A percentile compares a stretch with the other conserved stretches of the same genome.
Evolutionary conservation across 53 echinoderm and acorn worm genomes (phyloP).

Genomic region (Paelopatides confundens): DNA sequence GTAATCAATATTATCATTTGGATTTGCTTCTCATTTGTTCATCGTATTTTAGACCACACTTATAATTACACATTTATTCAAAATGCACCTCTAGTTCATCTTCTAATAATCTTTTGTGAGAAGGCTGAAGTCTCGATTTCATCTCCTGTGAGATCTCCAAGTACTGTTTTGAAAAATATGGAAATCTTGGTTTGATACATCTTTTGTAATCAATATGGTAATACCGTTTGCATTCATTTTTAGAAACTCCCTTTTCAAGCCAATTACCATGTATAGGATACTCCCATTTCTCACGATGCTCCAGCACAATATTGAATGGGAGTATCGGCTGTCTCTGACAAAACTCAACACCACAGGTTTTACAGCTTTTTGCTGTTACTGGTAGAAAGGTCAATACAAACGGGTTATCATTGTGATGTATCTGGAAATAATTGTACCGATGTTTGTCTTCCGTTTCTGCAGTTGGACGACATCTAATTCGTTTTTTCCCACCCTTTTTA

Average conservation of each 20-base stretch:
- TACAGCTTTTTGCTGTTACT: not conserved
- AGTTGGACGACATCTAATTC: not conserved
- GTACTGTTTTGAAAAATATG: not conserved
- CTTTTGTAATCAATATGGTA: constrained; percentile 3
- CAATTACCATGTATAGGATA: constrained; percentile 11
- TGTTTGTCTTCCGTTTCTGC: not conserved
- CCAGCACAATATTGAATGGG: constrained; percentile 5
- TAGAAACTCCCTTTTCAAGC: too few relatives aligned
- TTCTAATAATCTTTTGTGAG: too few relatives aligned
- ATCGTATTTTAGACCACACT: too few relatives aligned
- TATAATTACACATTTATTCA: too few relatives aligned
- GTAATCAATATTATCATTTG: too few relatives aligned
- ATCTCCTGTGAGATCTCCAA: not conserved
- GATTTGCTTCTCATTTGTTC: too few relatives aligned
- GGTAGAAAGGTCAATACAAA: not conserved
- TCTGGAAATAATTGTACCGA: not conserved
- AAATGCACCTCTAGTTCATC: too few relatives aligned
- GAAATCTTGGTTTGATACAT: not conserved
- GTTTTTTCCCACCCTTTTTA: not conserved
- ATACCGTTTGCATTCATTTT: constrained; percentile 10
- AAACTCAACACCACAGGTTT: not conserved
- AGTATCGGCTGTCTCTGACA: not conserved
- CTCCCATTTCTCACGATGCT: not conserved
- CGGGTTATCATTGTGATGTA: not conserved
- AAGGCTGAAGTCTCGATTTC: not conserved